Conservation (phyloP, 2,113 vertebrate species). For the Meriones unguiculatus region DNA sequence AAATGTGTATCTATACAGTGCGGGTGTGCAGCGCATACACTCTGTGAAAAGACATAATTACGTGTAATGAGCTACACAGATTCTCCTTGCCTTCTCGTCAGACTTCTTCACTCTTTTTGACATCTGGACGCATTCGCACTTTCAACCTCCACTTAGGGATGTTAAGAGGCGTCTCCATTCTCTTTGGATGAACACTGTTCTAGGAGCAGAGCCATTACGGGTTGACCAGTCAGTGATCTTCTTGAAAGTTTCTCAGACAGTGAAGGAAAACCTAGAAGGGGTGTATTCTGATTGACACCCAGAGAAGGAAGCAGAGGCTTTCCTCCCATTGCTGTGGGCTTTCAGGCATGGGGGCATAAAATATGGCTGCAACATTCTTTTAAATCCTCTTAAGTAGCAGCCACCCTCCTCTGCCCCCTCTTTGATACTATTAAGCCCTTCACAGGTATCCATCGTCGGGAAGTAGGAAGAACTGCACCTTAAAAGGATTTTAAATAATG, state of each 20-base stretch:
- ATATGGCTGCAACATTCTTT: conserved; percentile 75
- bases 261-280: conserved; percentile 42
- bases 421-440: conserved; percentile 81
- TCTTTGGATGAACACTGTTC: not conserved
- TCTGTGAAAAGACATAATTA: not conserved
- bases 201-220: not conserved
- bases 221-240: not conserved
- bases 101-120: not conserved
- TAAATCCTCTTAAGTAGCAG: conserved; percentile 82
- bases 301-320: conserved; percentile 60
- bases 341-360: conserved; percentile 67
- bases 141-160: not conserved
- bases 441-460: conserved; percentile 80
- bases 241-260: not conserved
- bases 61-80: not conserved
- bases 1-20: not conserved
- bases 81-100: not conserved
- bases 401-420: not conserved
- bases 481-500: conserved; percentile 83
- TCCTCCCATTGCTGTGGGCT: conserved; percentile 61
- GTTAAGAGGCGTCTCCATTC: not conserved
- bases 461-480: conserved; percentile 77
- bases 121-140: not conserved
- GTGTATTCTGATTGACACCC: conserved; percentile 39
- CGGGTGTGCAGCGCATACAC: too few relatives aligned